These are phyloP conservation scores for Limnephilus marmoratus DNA, from an alignment of 2,888 invertebrate genomes.

Conservation along the genomic window DNA sequence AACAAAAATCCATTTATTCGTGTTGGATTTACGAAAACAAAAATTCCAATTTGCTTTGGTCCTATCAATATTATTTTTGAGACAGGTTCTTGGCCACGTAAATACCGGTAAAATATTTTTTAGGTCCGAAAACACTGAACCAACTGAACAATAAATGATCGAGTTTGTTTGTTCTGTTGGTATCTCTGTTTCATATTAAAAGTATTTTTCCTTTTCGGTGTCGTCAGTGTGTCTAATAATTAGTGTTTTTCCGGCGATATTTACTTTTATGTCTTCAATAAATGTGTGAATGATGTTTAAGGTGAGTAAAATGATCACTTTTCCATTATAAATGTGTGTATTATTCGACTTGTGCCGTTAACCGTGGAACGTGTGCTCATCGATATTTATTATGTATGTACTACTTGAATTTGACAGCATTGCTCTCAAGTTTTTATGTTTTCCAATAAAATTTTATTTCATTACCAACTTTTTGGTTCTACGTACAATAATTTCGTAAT, in stretches of 20 bases:
- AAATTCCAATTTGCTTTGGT: not conserved
- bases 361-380: slow-evolving; percentile 54
- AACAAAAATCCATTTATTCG: too few species aligned
- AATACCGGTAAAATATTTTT: slow-evolving; percentile 23
- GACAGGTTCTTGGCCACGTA: not conserved
- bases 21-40: too few species aligned
- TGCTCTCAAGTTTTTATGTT: slow-evolving; percentile 46
- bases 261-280: slow-evolving; percentile 48
- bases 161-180: slow-evolving; percentile 29
- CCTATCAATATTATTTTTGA: not conserved
- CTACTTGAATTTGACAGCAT: slow-evolving; percentile 45
- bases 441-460: not conserved
- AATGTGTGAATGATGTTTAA: slow-evolving; percentile 50
- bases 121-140: slow-evolving; percentile 10
- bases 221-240: slow-evolving; percentile 53
- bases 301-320: slow-evolving; percentile 44
- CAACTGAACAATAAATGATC: not conserved
- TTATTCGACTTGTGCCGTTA: slow-evolving; percentile 14
- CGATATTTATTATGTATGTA: slow-evolving; percentile 52
- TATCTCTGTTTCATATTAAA: slow-evolving; percentile 36
- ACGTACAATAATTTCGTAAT: not conserved
- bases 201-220: slow-evolving; percentile 50
- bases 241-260: slow-evolving; percentile 56
- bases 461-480: slow-evolving; percentile 2
- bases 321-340: not conserved